These are phyloP conservation scores for Etia nguti DNA, from an alignment of 2,113 vertebrate genomes.

Conservation along the genomic window DNA sequence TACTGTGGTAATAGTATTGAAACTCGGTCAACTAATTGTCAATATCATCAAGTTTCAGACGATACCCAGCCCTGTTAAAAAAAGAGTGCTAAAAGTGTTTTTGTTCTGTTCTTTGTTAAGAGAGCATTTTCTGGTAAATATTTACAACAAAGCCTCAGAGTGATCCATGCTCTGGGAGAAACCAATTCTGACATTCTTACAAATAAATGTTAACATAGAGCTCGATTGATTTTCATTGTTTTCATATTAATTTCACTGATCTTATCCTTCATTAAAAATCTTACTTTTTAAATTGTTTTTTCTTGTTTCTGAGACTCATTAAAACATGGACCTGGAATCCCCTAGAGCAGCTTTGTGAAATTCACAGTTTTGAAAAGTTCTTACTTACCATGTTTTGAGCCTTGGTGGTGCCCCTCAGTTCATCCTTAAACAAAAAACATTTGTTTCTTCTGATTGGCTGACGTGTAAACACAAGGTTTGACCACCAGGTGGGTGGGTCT, in stretches of 20 bases:
- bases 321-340: background rate
- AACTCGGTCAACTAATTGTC: background rate
- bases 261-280: background rate
- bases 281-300: background rate
- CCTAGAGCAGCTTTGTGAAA: background rate
- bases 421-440: background rate
- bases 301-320: background rate
- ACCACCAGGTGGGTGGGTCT: background rate
- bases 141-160: background rate
- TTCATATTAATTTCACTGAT: background rate
- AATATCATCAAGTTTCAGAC: background rate
- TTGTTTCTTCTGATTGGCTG: background rate
- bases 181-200: background rate
- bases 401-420: background rate
- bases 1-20: background rate
- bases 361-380: background rate
- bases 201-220: slow-evolving; percentile 4
- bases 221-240: background rate
- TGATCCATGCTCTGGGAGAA: background rate
- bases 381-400: background rate
- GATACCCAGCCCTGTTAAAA: slow-evolving; percentile 20
- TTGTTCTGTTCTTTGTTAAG: background rate
- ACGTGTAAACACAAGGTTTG: background rate
- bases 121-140: background rate
- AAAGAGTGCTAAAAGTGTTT: background rate